Evolutionary conservation across 2,888 invertebrate species (phyloP).

Genomic region (Smittia aterrima): DNA sequence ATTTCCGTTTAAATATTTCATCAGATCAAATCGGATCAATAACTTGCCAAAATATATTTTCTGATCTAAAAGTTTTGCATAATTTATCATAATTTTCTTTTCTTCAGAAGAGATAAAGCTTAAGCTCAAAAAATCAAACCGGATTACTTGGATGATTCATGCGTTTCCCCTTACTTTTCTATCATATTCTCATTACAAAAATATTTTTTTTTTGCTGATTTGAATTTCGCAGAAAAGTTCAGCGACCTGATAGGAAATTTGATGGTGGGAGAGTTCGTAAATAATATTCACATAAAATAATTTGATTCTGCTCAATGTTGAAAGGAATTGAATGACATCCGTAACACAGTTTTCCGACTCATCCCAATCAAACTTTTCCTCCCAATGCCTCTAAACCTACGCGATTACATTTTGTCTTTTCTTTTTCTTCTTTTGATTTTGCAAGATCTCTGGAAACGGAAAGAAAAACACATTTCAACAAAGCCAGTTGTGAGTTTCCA

Average conservation of each 20-base stretch:
- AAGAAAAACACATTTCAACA: background rate
- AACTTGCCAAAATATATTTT: background rate
- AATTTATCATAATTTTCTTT: background rate
- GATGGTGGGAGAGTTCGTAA: no score
- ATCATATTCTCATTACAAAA: background rate
- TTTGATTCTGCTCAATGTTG: no score
- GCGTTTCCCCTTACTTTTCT: background rate
- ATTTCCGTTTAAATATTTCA: conserved; percentile 24
- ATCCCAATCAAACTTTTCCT: background rate
- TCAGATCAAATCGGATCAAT: background rate
- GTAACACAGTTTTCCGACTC: no score
- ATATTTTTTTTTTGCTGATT: background rate
- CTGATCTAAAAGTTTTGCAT: background rate
- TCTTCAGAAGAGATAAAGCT: background rate
- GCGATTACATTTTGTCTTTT: background rate
- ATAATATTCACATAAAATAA: no score
- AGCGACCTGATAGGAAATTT: no score
- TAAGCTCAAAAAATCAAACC: background rate
- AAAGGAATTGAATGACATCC: no score
- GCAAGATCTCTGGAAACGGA: background rate
- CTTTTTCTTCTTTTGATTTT: background rate
- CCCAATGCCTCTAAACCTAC: background rate
- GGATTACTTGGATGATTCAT: background rate
- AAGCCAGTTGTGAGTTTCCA: conserved; percentile 10
- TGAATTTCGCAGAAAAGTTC: background rate